Evolutionary conservation across 2,797 vertebrate species (phyloP), one percentile per base, ranked within the genome.

Genomic region (Phalloptychus januarius): DNA sequence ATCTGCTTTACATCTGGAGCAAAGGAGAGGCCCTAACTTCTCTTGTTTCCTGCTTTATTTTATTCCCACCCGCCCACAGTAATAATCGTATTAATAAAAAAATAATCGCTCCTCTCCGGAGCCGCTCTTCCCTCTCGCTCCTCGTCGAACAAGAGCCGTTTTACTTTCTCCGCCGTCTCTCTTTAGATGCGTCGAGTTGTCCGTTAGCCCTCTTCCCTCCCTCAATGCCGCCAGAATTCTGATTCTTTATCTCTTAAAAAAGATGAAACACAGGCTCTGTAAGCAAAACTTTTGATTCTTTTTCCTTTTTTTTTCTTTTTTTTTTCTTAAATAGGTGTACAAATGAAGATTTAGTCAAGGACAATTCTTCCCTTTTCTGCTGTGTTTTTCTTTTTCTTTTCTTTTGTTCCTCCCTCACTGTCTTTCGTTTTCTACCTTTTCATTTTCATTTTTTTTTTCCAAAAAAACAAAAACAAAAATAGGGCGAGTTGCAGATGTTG

Each of bases 41-140:
- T 88, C 90, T 74, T 79, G 75, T 65, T 75, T 96, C 93, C 92
- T 92, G 94, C 48, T 96, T 97, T 97, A 97, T 98, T 99, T 99
- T 97, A 97, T 97, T 97, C 90, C 95, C 87, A 84, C 94, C 96
- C 96, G 92, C 89, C 81, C 81, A 86, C 78, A 84, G 79, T 73
- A 84, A 78, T 74, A 93, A 91, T 96, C 71, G 75, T 69, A 52
- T 75, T 48, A 91, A 92, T 95, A 85, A 85, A 83, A 78, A 36
- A 61, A 31, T 15, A 31, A 88, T 87, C 87, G 93, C 92, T 85
- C 94, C 92, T 92, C 94, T 89, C 93, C 91, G 94, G 94, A 93
- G 94, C 94, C 95, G 85, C 87, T 92, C 89, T 87, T 86, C 83
- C 86, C 83, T 74, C 76, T 75, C 79, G 85, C 86, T 94, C 81